Conservation (phyloP, 2,113 vertebrate genomes). For the Clarias macrocephalus region DNA sequence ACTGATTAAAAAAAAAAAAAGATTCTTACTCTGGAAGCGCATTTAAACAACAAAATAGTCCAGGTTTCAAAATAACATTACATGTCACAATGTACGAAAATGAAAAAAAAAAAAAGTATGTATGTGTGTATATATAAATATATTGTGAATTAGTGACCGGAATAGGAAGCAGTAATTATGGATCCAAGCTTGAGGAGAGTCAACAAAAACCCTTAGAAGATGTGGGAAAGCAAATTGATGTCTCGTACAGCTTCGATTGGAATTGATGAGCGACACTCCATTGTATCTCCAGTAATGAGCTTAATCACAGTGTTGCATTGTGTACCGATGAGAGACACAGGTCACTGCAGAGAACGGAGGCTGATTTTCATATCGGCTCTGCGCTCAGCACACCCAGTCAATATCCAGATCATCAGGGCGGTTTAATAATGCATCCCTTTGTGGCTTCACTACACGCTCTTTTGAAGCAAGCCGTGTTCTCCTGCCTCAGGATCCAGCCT, state of each 20-base stretch:
- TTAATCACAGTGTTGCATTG: background rate
- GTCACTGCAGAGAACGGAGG: background rate
- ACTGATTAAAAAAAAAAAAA: no score
- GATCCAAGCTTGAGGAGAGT: slow-evolving; percentile 7
- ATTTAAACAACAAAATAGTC: slow-evolving; percentile 3
- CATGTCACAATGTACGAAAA: no score
- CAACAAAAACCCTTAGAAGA: background rate
- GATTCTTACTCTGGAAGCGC: no score
- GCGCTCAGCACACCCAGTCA: background rate
- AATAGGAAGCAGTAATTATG: slow-evolving; percentile 32
- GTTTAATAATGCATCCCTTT: background rate
- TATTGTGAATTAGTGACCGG: slow-evolving; percentile 19
- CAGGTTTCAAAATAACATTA: slow-evolving; percentile 25
- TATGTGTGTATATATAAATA: no score
- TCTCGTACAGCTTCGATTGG: background rate
- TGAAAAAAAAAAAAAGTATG: no score
- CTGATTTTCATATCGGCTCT: slow-evolving; percentile 5
- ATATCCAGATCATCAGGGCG: background rate
- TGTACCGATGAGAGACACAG: background rate
- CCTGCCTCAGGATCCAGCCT: background rate
- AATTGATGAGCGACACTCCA: background rate
- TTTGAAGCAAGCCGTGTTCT: slow-evolving; percentile 2
- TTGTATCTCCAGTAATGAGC: slow-evolving; percentile 20
- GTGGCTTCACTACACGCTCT: background rate
- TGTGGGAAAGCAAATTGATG: background rate